Evolutionary conservation across 2,888 invertebrate genomes (phyloP).

Genomic region (Gymnocheta viridis): DNA sequence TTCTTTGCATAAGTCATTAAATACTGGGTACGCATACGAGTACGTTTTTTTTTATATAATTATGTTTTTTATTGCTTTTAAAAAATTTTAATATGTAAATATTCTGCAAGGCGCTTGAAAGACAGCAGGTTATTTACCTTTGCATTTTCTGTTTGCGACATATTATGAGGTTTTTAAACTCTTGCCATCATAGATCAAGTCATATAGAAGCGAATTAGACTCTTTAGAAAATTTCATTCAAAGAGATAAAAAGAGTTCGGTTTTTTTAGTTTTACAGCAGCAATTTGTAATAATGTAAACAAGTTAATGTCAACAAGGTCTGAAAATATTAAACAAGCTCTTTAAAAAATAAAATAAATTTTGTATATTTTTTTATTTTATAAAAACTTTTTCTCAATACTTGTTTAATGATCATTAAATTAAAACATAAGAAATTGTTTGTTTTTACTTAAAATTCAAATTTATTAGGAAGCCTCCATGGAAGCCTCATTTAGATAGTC

Average conservation of each 20-base stretch:
- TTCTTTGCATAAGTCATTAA: background rate
- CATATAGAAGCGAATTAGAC: background rate
- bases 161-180: constrained; percentile 13
- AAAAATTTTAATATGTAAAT: background rate
- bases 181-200: background rate
- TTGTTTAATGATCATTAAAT: too few relatives aligned
- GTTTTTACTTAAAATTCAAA: too few relatives aligned
- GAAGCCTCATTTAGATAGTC: too few relatives aligned
- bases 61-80: background rate
- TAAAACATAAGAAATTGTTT: too few relatives aligned
- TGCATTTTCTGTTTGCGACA: constrained; percentile 1
- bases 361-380: too few relatives aligned
- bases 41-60: background rate
- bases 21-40: background rate
- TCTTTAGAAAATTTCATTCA: background rate
- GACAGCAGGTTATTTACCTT: constrained; percentile 11
- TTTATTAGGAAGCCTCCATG: too few relatives aligned
- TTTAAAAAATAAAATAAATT: too few relatives aligned
- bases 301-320: background rate
- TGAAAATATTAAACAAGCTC: background rate
- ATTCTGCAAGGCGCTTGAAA: background rate
- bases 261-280: background rate
- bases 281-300: background rate
- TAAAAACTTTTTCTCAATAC: too few relatives aligned
- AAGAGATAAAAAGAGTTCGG: background rate